Evolutionary conservation across 2,888 invertebrate genomes (phyloP).

Genomic region (Chelonus formosanus): DNA sequence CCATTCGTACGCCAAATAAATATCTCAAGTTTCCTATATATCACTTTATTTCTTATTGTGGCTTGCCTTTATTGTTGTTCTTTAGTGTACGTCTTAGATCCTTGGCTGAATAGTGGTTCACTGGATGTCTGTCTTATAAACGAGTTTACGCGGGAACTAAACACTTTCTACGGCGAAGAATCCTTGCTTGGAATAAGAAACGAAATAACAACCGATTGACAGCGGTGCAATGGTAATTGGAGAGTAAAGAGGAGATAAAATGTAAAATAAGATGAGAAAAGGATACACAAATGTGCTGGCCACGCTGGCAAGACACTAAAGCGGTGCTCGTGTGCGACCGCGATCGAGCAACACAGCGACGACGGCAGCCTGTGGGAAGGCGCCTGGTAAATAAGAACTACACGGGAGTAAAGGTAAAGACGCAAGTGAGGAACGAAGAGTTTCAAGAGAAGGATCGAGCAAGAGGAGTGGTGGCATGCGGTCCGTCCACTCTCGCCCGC

Average conservation of each 20-base stretch:
- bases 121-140: too few species aligned
- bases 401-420: slow-evolving; percentile 49
- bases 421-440: slow-evolving; percentile 32
- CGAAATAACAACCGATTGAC: slow-evolving; percentile 11
- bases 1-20: slow-evolving; percentile 13
- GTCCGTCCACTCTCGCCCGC: slow-evolving; percentile 62
- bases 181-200: not conserved
- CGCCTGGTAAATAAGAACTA: slow-evolving; percentile 56
- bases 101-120: not conserved
- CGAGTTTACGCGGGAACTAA: too few species aligned
- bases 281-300: slow-evolving; percentile 14
- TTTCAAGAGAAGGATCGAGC: slow-evolving; percentile 33
- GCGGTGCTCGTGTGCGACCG: slow-evolving; percentile 33
- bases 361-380: slow-evolving; percentile 41
- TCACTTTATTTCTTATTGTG: not conserved
- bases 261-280: slow-evolving; percentile 9
- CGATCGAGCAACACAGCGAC: slow-evolving; percentile 29
- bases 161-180: slow-evolving; percentile 1
- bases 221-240: slow-evolving; percentile 4
- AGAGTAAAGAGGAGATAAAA: slow-evolving; percentile 11
- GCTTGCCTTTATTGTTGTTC: too few species aligned
- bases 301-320: slow-evolving; percentile 28
- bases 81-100: not conserved
- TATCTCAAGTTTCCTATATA: slow-evolving; percentile 1
- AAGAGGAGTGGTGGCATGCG: slow-evolving; percentile 60